phyloP scores from a whole-genome alignment of 2,888 invertebrate genomes.

The Hirudinaria manillensis region DNA sequence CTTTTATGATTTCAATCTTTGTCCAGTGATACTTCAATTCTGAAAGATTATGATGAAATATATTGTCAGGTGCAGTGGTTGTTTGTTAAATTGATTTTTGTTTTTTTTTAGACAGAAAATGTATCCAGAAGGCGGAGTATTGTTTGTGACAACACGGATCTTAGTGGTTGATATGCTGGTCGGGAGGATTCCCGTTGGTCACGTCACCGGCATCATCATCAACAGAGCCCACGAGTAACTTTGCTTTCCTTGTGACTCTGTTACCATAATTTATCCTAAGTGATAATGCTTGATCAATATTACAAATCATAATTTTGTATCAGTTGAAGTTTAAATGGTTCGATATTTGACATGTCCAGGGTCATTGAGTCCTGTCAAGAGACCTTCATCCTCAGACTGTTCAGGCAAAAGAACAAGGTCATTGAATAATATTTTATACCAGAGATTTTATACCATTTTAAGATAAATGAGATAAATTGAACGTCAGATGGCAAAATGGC shows the following conservation, averaged over 20 bases:
- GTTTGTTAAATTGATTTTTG: neutral
- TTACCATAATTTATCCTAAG: no score
- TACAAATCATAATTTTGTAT: neutral
- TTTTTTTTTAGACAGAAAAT: constrained; percentile 54
- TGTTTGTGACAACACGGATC: constrained; percentile 87
- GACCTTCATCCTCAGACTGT: constrained; percentile 85
- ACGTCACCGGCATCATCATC: constrained; percentile 84
- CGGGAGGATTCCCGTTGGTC: constrained; percentile 76
- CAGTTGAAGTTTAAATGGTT: neutral
- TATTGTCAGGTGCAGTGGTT: neutral
- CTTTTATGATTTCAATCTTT: no score
- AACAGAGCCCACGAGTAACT: constrained; percentile 71
- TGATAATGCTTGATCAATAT: neutral
- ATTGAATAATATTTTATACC: no score
- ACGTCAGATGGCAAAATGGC: no score
- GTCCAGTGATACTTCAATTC: neutral
- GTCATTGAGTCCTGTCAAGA: constrained; percentile 79
- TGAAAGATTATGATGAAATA: neutral
- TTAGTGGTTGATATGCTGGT: constrained; percentile 91
- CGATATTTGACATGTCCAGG: constrained; percentile 40
- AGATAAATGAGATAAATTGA: no score
- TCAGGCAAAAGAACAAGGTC: constrained; percentile 82
- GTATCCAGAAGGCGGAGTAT: constrained; percentile 85
- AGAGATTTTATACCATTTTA: no score
- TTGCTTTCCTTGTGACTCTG: no score